Conservation (phyloP, 2,888 invertebrate genomes). For the Venusia cambrica region DNA sequence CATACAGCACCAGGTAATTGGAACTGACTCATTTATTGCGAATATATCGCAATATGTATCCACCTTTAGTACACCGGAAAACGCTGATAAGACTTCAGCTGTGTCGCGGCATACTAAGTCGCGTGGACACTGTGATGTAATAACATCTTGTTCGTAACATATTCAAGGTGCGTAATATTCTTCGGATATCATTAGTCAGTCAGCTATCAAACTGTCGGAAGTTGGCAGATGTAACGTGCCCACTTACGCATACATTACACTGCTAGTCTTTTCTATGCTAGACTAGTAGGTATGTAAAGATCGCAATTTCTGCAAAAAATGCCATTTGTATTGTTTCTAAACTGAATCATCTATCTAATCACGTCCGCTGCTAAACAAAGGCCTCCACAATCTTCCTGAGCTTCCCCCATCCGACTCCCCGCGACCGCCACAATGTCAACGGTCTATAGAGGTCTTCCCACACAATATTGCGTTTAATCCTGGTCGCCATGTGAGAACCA, state of each 20-base stretch:
- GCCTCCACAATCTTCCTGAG: no score
- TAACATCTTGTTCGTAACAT: constrained; percentile 21
- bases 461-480: no score
- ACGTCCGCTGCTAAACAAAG: no score
- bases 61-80: constrained; percentile 21
- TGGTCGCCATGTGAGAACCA: no score
- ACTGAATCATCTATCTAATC: no score
- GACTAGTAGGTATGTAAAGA: no score
- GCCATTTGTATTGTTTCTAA: no score
- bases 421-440: no score
- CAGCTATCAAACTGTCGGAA: constrained; percentile 44
- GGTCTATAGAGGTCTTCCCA: no score
- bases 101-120: constrained; percentile 1
- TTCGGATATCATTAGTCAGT: constrained; percentile 50
- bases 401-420: no score
- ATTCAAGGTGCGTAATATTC: constrained; percentile 35
- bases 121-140: constrained; percentile 14
- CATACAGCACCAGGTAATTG: constrained; percentile 29
- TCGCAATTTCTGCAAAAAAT: no score
- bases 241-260: constrained; percentile 38
- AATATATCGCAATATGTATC: constrained; percentile 20
- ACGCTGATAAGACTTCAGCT: constrained; percentile 8
- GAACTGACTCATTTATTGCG: constrained; percentile 23
- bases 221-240: constrained; percentile 41
- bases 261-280: constrained; percentile 29